phyloP scores from a whole-genome alignment of 2,113 vertebrate genomes.

The Cepphus grylle region DNA sequence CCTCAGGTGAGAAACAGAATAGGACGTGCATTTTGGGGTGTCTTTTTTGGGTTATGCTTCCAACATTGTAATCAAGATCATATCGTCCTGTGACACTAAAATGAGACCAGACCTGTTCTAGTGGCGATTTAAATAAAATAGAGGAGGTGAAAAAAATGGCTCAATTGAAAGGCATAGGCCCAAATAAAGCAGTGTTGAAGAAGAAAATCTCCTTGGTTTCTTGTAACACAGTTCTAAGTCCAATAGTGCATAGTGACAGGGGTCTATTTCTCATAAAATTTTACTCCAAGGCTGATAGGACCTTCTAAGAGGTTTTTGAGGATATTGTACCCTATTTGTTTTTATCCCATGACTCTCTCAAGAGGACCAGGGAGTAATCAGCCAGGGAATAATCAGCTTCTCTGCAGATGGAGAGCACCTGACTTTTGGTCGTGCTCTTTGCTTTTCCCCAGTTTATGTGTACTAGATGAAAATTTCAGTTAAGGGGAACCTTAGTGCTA shows the following conservation, averaged over 20 bases:
- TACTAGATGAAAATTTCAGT: background rate
- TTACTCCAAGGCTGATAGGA: background rate
- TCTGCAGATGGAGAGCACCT: background rate
- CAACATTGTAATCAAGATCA: background rate
- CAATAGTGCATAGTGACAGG: background rate
- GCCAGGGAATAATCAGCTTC: background rate
- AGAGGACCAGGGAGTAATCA: background rate
- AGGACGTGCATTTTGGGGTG: background rate
- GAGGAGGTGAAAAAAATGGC: background rate
- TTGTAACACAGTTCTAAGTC: background rate
- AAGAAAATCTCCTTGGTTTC: background rate
- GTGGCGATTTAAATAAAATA: background rate
- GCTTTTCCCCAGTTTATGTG: background rate
- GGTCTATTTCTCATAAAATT: background rate
- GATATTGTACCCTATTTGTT: background rate
- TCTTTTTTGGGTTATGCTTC: background rate
- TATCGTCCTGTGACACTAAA: background rate
- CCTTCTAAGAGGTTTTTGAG: background rate
- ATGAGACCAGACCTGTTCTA: background rate
- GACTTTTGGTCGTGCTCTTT: background rate
- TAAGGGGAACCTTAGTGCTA: background rate
- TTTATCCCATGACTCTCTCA: background rate
- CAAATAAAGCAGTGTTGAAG: background rate
- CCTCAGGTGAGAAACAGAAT: background rate
- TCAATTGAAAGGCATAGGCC: background rate